Percentiles rank a stretch among this genome's conserved stretches.
Conservation (phyloP, 2,888 invertebrate species). For the Falcaria lacertinaria region DNA sequence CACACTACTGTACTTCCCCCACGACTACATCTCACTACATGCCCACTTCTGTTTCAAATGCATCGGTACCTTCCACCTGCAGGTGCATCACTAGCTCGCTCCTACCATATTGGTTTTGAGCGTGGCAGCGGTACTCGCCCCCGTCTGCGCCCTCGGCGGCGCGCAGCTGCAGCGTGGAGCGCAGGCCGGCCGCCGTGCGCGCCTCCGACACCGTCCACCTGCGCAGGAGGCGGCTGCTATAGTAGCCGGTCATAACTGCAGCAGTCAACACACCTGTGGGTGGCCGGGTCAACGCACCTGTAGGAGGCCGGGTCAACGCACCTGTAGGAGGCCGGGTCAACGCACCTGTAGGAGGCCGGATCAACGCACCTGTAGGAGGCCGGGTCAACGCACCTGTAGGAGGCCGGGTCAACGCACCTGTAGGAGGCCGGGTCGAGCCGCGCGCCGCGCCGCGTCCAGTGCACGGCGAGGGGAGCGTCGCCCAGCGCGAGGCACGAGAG, state of each 20-base stretch:
- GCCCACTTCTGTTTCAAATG: too few relatives aligned
- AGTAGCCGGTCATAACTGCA: too few relatives aligned
- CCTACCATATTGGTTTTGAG: slow-evolving; percentile 84
- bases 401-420: too few relatives aligned
- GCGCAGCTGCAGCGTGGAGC: slow-evolving; percentile 82
- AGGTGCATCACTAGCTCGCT: slow-evolving; percentile 82
- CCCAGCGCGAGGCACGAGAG: slow-evolving; percentile 88
- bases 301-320: too few relatives aligned
- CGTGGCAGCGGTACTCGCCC: slow-evolving; percentile 85
- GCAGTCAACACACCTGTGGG: too few relatives aligned
- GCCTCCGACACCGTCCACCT: slow-evolving; percentile 82
- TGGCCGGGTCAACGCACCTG: too few relatives aligned
- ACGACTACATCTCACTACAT: background rate
- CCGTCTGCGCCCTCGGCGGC: slow-evolving; percentile 84
- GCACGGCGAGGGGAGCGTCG: slow-evolving; percentile 87
- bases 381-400: too few relatives aligned
- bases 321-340: too few relatives aligned
- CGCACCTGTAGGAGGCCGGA: too few relatives aligned
- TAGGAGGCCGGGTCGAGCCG: slow-evolving; percentile 83
- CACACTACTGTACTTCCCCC: background rate
- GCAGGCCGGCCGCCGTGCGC: slow-evolving; percentile 82
- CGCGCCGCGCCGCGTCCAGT: slow-evolving; percentile 86
- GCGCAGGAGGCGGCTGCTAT: background rate
- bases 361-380: too few relatives aligned
- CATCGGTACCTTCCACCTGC: slow-evolving; percentile 83